phyloP scores from a whole-genome alignment of 2,113 vertebrate species.

The Ageneiosus marmoratus region DNA sequence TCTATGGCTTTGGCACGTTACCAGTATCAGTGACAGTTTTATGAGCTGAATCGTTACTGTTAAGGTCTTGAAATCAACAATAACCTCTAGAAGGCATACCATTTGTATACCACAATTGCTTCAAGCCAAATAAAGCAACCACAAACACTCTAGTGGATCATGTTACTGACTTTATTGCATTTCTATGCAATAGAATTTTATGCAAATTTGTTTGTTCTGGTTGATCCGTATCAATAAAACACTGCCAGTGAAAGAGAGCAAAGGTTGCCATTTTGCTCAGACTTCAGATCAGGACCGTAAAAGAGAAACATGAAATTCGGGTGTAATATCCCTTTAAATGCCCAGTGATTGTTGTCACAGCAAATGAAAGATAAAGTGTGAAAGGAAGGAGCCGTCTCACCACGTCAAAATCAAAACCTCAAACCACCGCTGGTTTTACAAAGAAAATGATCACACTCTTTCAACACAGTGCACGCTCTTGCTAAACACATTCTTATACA shows the following conservation, averaged over 20 bases:
- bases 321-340: constrained; percentile 9
- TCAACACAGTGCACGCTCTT: not conserved
- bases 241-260: not conserved
- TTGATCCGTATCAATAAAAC: not conserved
- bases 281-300: not conserved
- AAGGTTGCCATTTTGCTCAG: not conserved
- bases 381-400: constrained; percentile 13
- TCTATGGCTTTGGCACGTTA: not conserved
- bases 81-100: not conserved
- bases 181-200: not conserved
- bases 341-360: not conserved
- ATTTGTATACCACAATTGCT: not conserved
- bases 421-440: constrained; percentile 35
- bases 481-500: constrained; percentile 6
- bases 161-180: not conserved
- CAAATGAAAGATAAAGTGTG: constrained; percentile 13
- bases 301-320: not conserved
- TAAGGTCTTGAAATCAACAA: not conserved
- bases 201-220: not conserved
- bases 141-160: not conserved
- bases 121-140: constrained; percentile 1
- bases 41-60: not conserved
- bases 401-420: constrained; percentile 20
- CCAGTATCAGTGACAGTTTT: not conserved
- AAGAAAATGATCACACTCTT: not conserved